Evolutionary conservation across 2,888 invertebrate genomes (phyloP), one percentile per base, ranked within the genome.

Genomic region (Harpagoxenus sublaevis): DNA sequence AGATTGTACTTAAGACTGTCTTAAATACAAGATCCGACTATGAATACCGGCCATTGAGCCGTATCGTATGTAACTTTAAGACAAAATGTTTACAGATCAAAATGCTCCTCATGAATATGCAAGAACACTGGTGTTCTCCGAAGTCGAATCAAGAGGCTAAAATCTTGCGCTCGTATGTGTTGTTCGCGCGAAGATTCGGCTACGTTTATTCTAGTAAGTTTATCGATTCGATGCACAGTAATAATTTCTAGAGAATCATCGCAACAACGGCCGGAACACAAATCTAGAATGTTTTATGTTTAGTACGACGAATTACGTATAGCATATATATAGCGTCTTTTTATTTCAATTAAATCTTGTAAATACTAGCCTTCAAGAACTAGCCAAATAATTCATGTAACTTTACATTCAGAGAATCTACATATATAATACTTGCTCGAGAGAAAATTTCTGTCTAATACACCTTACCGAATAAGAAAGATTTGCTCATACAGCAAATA

Each of bases 11-110:
- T 23, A 23, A 23, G 23, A 23, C 23, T 23, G 23, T 23, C 23
- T 23, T 23, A 23, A 23, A 23, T 23, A 23, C 23, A 23, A 23
- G 23, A 23, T 23, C 23, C 23, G 23, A 23, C 23, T 23, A 23
- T 23, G 23, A 23, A 23, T 23, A 23, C 23, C 23, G 23, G 23
- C 23, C 23, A 23, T 23, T 23, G 23, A 23, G 23, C 23, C 23
- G 0, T 23, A 23, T 23, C 23, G 23, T 23, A 23, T 23, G 23
- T 23, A 23, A 23, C 23, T 23, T 23, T 23, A 3, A 31, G 12
- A 53, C n/a, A 53, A 53, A 53, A 55, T 55, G 18, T 55, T 55
- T 55, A 12, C n/a, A 78, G 78, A 66, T 78, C 5, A 78, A 78
- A 15, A 55, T 45, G 15, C 42, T 78, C 12, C 4, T 78, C 15